Base-by-base conservation (phyloP, 2,797 vertebrate species). In the Meriones psammophilus region DNA sequence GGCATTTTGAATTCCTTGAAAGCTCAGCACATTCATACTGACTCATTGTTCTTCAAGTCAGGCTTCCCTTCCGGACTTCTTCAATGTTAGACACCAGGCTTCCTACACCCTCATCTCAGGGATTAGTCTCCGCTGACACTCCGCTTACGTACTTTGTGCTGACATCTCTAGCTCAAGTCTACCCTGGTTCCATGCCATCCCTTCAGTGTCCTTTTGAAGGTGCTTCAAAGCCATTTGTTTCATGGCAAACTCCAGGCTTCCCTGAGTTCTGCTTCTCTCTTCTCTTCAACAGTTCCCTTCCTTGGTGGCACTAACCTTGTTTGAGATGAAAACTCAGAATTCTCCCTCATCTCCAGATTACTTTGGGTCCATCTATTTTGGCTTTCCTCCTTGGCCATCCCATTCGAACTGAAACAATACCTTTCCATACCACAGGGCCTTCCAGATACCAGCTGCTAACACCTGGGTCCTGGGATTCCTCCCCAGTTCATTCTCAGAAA, bases 251-350 rank as follows among this genome's bases (percentile, higher is more conserved):
- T 8, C 39, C 33, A 0, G 58, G 8, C 30, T 68, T 64, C 17
- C 77, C 56, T 26, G 22, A 56, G 36, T 15, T 0, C 1, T 1
- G 8, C 2, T 28, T 58, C 36, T 62, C 33, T 30, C 3, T 9
- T 2, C 24, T n/a, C 1, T 10, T 18, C 56, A 88, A 33, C 30
- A 33, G 24, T 15, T 42, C 42, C 12, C 68, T 88, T 42, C 33
- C 2, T 13, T 14, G 17, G 9, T 13, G 62, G 24, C 0, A 33
- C 15, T 13, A 18, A 4, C 1, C 5, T 81, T 68, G 46, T 81
- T 69, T 10, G 28, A 79, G 50, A 22, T 83, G 39, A 78, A 60
- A 84, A 56, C 62, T 80, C 68, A 91, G 74, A 91, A 95, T 58
- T 8, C 56, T 78, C 22, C 69, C 78, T 76, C 64, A 84, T 15